Conservation (phyloP, 2,797 vertebrate genomes). For the Gobionotothen gibberifrons region DNA sequence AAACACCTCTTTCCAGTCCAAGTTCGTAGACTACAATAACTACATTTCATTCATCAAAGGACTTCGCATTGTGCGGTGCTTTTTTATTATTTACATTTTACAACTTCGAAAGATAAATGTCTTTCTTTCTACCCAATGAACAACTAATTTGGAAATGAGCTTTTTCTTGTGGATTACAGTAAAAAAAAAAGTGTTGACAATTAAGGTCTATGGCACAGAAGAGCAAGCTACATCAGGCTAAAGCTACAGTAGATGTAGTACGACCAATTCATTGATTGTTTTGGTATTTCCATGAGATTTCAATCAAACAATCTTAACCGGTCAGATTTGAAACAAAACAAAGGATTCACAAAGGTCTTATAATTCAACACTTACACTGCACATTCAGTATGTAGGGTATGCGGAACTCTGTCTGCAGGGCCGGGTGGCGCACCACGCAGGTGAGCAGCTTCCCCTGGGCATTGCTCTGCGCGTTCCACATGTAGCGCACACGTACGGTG, state of each 20-base stretch:
- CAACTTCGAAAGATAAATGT: background rate
- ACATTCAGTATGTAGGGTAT: constrained; percentile 89
- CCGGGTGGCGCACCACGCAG: constrained; percentile 93
- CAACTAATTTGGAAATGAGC: background rate
- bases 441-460: constrained; percentile 90
- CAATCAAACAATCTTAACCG: background rate
- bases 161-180: background rate
- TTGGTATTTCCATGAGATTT: background rate
- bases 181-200: background rate
- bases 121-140: background rate
- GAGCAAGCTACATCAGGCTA: background rate
- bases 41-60: background rate
- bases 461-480: constrained; percentile 89
- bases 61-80: background rate
- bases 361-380: constrained; percentile 89
- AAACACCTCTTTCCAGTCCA: background rate
- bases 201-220: background rate
- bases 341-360: background rate
- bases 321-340: background rate
- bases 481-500: constrained; percentile 87
- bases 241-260: background rate
- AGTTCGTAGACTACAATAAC: background rate
- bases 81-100: background rate
- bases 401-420: constrained; percentile 90
- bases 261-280: background rate